Base-by-base conservation (phyloP, 2,797 vertebrate genomes). In the Cottoperca gobio region DNA sequence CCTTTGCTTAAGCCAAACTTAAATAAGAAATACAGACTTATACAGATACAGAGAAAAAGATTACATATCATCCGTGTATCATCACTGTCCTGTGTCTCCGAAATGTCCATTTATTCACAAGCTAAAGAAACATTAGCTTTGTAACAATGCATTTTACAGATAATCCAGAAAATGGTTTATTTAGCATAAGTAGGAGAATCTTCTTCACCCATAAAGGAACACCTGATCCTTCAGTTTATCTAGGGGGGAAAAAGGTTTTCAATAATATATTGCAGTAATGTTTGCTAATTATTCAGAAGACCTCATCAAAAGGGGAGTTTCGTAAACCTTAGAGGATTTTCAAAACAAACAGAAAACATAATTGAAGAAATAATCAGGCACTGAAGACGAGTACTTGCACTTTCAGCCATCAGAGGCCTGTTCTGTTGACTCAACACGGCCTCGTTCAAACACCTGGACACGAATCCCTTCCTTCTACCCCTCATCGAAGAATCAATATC, bases 401-500 rank as follows among this genome's bases (percentile, higher is more conserved):
- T 57, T 26, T 28, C 5, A 21, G 28, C 54, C 17, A 26, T 42
- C 23, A 24, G n/a, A 54, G 28, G 31, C 45, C 54, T 11, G 23
- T 19, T 76, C 33, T 61, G 53, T 42, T 26, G 26, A 13, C 5
- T 54, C 54, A 26, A 72, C 63, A 33, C 8, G 13, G 26, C 28
- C 57, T 64, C 59, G 8, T 64, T 71, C 54, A 28, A 19, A 72
- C 57, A 65, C 37, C 52, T 67, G 28, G 58, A 76, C 35, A 70
- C 1, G 8, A 79, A 66, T 69, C 67, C 70, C 57, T 63, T 71
- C 76, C 62, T 69, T 75, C 19, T 48, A 31, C 8, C 63, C 3
- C 24, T 78, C n/a, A 24, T 26, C 63, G n/a, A 28, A 48, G 40
- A 76, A 76, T 78, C 58, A 58, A 53, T 12, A 64, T 77, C 46